Conservation (phyloP, 2,888 invertebrate genomes). For the Timema cristinae region DNA sequence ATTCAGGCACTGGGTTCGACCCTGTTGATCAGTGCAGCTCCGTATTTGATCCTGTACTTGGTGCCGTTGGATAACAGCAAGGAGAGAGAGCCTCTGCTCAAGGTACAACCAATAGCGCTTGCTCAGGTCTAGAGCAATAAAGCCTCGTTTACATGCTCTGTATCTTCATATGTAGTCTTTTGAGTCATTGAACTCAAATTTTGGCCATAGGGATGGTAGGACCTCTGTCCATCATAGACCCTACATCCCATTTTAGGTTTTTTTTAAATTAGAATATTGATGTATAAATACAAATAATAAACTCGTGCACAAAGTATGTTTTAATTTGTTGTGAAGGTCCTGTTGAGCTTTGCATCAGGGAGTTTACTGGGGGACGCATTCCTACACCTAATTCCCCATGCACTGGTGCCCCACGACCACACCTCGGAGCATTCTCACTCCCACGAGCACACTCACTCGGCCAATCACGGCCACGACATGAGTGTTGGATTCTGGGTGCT, state of each 20-base stretch:
- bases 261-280: no score
- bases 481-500: constrained; percentile 93
- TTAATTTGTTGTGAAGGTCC: constrained; percentile 56
- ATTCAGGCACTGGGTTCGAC: constrained; percentile 85
- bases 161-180: no score
- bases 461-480: constrained; percentile 70
- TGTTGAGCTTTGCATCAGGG: constrained; percentile 91
- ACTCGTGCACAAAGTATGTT: no score
- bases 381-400: constrained; percentile 97
- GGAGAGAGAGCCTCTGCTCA: constrained; percentile 75
- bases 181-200: no score
- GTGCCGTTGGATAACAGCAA: constrained; percentile 87
- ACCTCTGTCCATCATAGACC: no score
- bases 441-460: constrained; percentile 47
- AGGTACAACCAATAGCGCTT: no score
- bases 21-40: constrained; percentile 88
- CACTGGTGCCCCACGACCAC: constrained; percentile 59
- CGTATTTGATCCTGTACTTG: constrained; percentile 86
- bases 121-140: no score
- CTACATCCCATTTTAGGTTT: no score
- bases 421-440: constrained; percentile 36
- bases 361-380: constrained; percentile 98
- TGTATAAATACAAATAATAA: no score
- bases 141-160: no score
- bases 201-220: no score